Conservation (phyloP, 2,797 vertebrate genomes). For the Pangasius djambal region DNA sequence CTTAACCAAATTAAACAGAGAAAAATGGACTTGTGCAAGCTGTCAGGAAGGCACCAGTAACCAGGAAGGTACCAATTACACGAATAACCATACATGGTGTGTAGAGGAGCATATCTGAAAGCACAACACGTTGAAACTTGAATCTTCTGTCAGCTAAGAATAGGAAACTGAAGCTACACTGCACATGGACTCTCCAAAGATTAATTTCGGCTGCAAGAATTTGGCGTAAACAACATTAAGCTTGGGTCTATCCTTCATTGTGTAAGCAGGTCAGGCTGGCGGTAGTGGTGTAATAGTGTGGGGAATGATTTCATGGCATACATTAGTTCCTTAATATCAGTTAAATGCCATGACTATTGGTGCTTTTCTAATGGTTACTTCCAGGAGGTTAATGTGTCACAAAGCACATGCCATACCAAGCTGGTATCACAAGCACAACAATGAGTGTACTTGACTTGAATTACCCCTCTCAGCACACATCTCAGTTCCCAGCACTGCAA, state of each 20-base stretch:
- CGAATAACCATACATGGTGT: background rate
- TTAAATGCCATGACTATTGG: background rate
- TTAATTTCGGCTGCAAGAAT: background rate
- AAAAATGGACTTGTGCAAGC: background rate
- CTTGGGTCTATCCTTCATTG: background rate
- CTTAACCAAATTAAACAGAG: background rate
- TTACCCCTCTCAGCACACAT: background rate
- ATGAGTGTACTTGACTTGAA: background rate
- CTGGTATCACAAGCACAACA: background rate
- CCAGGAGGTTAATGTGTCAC: background rate
- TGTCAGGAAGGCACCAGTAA: background rate
- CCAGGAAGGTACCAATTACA: background rate
- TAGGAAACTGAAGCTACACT: background rate
- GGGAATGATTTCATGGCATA: background rate
- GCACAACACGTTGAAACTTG: background rate
- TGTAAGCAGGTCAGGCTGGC: background rate
- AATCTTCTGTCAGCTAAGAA: background rate
- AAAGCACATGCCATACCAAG: background rate
- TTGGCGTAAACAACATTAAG: background rate
- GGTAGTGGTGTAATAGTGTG: background rate
- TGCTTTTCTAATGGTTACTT: too few relatives aligned
- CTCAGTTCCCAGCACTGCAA: background rate
- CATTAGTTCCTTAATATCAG: background rate
- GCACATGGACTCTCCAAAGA: background rate
- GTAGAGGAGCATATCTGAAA: background rate